A percentile compares a stretch with the other conserved stretches of the same genome.
phyloP scores from a whole-genome alignment of 2,888 invertebrate species.

The Leptarthrus brevirostris region DNA sequence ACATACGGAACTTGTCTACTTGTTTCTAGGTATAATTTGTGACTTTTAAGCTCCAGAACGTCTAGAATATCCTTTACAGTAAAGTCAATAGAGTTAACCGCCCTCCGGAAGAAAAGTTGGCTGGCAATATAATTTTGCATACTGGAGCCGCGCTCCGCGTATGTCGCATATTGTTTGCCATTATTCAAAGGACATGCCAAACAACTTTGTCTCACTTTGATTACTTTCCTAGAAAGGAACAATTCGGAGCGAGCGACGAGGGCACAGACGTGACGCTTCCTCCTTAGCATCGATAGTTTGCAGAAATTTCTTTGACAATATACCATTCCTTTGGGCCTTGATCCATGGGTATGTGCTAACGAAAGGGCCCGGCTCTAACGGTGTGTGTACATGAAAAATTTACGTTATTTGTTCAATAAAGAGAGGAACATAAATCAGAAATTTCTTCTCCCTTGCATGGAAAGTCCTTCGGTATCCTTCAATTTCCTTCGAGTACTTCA shows the following conservation, averaged over 20 bases:
- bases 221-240: conserved; percentile 23
- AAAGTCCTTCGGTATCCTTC: conserved; percentile 46
- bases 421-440: conserved; percentile 48
- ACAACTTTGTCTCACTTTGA: conserved; percentile 47
- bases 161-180: conserved; percentile 48
- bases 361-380: conserved; percentile 33
- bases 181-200: conserved; percentile 44
- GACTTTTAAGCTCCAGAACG: conserved; percentile 2
- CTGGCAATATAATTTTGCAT: conserved; percentile 39
- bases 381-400: conserved; percentile 47
- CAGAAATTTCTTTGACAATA: conserved; percentile 37
- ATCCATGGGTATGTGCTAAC: conserved; percentile 39
- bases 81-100: conserved; percentile 1
- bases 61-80: conserved; percentile 21
- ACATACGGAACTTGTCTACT: conserved; percentile 20
- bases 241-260: background rate
- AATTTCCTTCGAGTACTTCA: conserved; percentile 46
- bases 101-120: conserved; percentile 17
- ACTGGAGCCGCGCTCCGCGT: conserved; percentile 15
- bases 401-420: conserved; percentile 49
- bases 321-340: conserved; percentile 26
- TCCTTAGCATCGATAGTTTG: conserved; percentile 28
- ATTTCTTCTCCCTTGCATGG: conserved; percentile 42
- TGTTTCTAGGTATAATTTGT: conserved; percentile 31
- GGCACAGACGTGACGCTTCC: conserved; percentile 29